phyloP scores from a whole-genome alignment of 2,888 invertebrate species.

The Galeopsomyia nigrocyanea region DNA sequence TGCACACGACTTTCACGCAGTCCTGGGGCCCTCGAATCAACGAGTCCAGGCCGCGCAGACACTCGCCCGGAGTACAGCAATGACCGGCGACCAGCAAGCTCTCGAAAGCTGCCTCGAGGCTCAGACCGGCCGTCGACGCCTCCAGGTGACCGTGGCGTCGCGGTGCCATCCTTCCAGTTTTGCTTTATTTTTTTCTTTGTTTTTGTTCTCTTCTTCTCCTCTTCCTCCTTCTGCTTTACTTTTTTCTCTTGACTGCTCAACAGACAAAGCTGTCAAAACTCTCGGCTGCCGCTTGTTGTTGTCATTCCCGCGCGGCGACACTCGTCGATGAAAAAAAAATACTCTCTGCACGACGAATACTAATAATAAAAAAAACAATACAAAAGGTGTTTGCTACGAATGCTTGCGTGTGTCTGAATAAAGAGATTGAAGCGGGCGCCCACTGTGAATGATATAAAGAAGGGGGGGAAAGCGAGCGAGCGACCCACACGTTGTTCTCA shows the following conservation, averaged over 20 bases:
- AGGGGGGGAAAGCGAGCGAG: background rate
- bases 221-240: constrained; percentile 2
- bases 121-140: constrained; percentile 42
- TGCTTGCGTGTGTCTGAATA: no score
- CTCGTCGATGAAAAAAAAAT: background rate
- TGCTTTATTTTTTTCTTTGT: background rate
- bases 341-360: no score
- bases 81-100: constrained; percentile 66
- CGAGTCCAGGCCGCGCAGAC: constrained; percentile 75
- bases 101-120: constrained; percentile 53
- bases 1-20: constrained; percentile 91
- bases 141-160: constrained; percentile 60
- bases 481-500: constrained; percentile 26
- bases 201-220: background rate
- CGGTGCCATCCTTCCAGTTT: constrained; percentile 61
- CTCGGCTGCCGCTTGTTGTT: constrained; percentile 7
- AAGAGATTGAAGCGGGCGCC: background rate
- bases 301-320: background rate
- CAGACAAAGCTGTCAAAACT: background rate
- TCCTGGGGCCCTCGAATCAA: constrained; percentile 80
- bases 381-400: no score
- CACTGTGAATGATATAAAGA: background rate
- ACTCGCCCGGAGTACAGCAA: constrained; percentile 90
- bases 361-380: no score
- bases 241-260: background rate